Conservation (phyloP, 2,113 vertebrate species). For the Amia ocellicauda region DNA sequence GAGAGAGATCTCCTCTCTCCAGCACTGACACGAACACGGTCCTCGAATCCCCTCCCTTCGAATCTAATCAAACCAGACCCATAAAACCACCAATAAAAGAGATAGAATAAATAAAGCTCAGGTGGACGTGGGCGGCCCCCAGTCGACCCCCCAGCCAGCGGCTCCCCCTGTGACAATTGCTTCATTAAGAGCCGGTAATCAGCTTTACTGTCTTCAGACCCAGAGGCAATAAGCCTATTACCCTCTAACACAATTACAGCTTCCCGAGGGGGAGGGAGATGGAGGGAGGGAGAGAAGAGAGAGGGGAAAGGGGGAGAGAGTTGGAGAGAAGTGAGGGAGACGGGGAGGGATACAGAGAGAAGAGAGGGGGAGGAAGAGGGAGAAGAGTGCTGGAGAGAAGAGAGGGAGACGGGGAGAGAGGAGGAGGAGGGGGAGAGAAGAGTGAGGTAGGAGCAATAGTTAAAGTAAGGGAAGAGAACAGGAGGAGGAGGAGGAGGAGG, state of each 20-base stretch:
- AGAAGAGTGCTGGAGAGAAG: not conserved
- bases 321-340: not conserved
- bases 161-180: conserved; percentile 43
- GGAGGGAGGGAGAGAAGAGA: not conserved
- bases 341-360: not conserved
- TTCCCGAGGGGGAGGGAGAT: not conserved
- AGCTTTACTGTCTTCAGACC: conserved; percentile 51
- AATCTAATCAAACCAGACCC: conserved; percentile 10
- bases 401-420: not conserved
- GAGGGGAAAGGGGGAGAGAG: not conserved
- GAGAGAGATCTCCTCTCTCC: not conserved
- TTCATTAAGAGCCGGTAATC: conserved; percentile 58
- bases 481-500: conserved; percentile 1
- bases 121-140: too few species aligned
- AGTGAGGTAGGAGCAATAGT: not conserved
- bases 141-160: not conserved
- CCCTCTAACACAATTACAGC: conserved; percentile 51
- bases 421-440: not conserved
- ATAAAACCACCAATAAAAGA: conserved; percentile 38
- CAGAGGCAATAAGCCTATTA: conserved; percentile 60
- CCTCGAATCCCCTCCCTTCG: not conserved
- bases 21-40: not conserved
- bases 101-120: too few species aligned
- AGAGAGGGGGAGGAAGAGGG: not conserved
- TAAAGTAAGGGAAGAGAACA: not conserved